Conservation (phyloP, 2,888 invertebrate genomes). For the Eupeodes latifasciatus region DNA sequence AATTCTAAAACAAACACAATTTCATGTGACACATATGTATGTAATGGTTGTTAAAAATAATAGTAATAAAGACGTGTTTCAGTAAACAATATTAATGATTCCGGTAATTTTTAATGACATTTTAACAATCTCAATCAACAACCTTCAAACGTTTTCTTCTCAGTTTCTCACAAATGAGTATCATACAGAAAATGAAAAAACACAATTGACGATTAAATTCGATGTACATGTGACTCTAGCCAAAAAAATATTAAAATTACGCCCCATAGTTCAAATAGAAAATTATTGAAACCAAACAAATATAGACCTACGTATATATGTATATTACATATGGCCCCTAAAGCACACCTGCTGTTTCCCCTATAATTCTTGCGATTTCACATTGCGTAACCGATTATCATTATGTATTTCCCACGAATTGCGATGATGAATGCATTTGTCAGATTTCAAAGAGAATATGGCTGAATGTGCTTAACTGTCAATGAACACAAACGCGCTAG, state of each 20-base stretch:
- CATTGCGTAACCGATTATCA: conserved; percentile 70
- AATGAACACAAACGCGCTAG: conserved; percentile 4
- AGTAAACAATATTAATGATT: conserved; percentile 10
- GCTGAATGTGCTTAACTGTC: conserved; percentile 48
- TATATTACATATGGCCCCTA: neutral
- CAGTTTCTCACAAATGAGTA: no score
- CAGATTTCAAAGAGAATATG: conserved; percentile 59
- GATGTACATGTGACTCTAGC: conserved; percentile 1
- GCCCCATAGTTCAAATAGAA: conserved; percentile 35
- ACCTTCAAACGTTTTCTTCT: conserved; percentile 32
- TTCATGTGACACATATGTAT: neutral
- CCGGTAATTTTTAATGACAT: conserved; percentile 28
- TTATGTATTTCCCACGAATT: conserved; percentile 60
- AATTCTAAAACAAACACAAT: neutral
- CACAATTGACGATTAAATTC: neutral
- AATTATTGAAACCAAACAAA: neutral
- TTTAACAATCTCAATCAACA: conserved; percentile 8
- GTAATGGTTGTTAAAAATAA: no score
- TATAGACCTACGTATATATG: no score
- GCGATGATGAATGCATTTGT: conserved; percentile 71
- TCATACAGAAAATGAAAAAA: neutral
- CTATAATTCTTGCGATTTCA: conserved; percentile 42
- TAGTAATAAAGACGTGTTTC: neutral
- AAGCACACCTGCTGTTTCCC: conserved; percentile 44
- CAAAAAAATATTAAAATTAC: conserved; percentile 39